Evolutionary conservation across 37 sponge, comb jelly and placozoan genomes (phyloP), one percentile per base, ranked within the genome.

Genomic region (Chondrosia reniformis): DNA sequence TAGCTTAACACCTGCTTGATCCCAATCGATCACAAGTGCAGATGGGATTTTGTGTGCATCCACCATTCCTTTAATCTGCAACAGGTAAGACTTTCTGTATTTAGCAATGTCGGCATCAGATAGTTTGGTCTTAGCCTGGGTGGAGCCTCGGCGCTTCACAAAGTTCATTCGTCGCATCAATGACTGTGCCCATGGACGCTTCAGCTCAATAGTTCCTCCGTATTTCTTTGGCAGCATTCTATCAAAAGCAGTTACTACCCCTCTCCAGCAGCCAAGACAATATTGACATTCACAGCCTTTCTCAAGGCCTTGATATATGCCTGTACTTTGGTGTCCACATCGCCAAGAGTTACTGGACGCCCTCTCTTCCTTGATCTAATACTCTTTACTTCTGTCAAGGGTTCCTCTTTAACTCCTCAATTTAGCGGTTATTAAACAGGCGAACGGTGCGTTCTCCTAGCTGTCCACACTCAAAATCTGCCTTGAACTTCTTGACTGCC

Each of bases 101-200:
- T 63, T 63, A 33, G 32, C 67, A 17, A 63, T 33, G 34, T 63
- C 67, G 12, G 67, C 34, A 33, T 22, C 34, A 63, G 67, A 63
- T 33, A 63, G 34, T 17, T 63, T 63, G 15, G 67, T 12, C 75
- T 73, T 73, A 25, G 15, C 45, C 28, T 73, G 75, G 22, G 75
- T 43, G n/a, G 75, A 43, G 15, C 75, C 75, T n/a, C 75, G n/a
- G n/a, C 45, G 45, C 28, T 73, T 33, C 42, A 73, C 42, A 63
- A 43, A 42, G 9, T 41, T 41, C 75, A 73, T 73, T n/a, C 75
- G 42, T 19, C 28, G 41, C 75, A 73, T 73, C n/a, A 73, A 25
- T 43, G 75, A 73, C 9, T 22, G n/a, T 73, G 45, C 75, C 75
- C 75, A 73, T 22, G 42, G n/a, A 49, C 54, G 54, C 17, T 49